Percentiles rank a stretch among this genome's conserved stretches.
phyloP scores from a whole-genome alignment of 2,888 invertebrate genomes.

The Hedychridium roseum region DNA sequence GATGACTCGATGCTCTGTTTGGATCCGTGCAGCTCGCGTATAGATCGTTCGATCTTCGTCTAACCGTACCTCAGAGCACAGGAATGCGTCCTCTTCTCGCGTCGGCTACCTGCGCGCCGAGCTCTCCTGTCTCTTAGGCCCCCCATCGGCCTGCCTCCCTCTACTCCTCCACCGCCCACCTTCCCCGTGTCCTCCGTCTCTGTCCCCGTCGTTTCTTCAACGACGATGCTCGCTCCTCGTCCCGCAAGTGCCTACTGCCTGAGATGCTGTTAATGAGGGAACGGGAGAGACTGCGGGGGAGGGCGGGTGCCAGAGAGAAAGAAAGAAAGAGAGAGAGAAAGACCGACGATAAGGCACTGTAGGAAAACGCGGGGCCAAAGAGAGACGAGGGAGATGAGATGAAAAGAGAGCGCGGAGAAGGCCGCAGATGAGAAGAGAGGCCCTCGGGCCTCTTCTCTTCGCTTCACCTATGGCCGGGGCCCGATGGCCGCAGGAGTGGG shows the following conservation, averaged over 20 bases:
- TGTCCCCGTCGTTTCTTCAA: too few species aligned
- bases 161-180: too few species aligned
- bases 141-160: slow-evolving; percentile 15
- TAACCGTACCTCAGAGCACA: slow-evolving; percentile 15
- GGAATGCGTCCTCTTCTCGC: slow-evolving; percentile 25
- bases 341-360: too few species aligned
- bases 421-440: slow-evolving; percentile 13
- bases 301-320: too few species aligned
- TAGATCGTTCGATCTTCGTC: slow-evolving; percentile 8
- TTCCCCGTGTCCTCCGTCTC: slow-evolving; percentile 8
- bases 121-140: slow-evolving; percentile 21
- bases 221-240: too few species aligned
- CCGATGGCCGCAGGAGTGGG: slow-evolving; percentile 13
- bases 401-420: slow-evolving; percentile 22
- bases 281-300: too few species aligned
- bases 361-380: slow-evolving; percentile 18
- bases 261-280: too few species aligned
- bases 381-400: slow-evolving; percentile 17
- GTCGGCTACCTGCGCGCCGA: slow-evolving; percentile 51
- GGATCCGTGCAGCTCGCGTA: slow-evolving; percentile 42
- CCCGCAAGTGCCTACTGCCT: too few species aligned
- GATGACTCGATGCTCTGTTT: slow-evolving; percentile 57
- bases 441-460: slow-evolving; percentile 19
- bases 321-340: too few species aligned
- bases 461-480: slow-evolving; percentile 13